Conservation (phyloP, 2,888 invertebrate genomes). For the Papilio protenor region DNA sequence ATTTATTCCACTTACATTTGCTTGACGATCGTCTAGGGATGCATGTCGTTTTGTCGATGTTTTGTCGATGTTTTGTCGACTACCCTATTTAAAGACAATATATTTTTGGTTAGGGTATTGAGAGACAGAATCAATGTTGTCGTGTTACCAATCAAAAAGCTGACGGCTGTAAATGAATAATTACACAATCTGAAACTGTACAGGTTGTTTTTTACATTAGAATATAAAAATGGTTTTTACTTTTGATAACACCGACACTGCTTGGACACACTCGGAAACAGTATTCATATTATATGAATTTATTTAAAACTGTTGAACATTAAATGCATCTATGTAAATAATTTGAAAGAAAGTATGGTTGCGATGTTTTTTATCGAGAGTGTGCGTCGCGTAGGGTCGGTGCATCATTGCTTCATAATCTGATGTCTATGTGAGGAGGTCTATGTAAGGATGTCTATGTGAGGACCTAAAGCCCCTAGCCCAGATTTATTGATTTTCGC, state of each 20-base stretch:
- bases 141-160: no score
- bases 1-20: slow-evolving; percentile 20
- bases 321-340: not conserved
- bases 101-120: not conserved
- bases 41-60: slow-evolving; percentile 12
- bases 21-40: slow-evolving; percentile 2
- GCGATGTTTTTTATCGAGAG: not conserved
- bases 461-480: not conserved
- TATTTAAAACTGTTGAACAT: not conserved
- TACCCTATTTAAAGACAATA: not conserved
- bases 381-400: not conserved
- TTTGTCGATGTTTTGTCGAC: not conserved
- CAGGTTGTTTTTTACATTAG: not conserved
- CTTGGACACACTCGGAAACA: not conserved
- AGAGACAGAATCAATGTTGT: not conserved
- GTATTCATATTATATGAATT: not conserved
- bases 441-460: not conserved
- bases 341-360: not conserved
- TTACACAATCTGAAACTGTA: no score
- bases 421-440: slow-evolving; percentile 2
- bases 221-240: no score
- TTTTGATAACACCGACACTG: no score
- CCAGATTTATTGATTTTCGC: slow-evolving; percentile 31
- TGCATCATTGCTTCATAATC: slow-evolving; percentile 15
- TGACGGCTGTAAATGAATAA: no score